phyloP scores from a whole-genome alignment of 1,140 invertebrate species.

The Acromyrmex charruanus region DNA sequence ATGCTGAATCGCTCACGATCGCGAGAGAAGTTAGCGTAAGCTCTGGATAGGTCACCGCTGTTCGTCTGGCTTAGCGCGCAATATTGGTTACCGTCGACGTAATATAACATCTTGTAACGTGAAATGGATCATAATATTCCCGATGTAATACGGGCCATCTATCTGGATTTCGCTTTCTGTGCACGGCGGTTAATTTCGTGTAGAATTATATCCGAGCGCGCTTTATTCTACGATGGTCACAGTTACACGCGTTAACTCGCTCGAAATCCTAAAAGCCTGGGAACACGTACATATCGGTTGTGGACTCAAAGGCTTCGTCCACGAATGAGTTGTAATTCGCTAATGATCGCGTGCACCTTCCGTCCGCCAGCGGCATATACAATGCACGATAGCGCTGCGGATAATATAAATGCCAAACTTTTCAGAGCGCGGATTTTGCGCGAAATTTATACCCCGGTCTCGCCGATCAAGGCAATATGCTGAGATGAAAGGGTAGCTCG shows the following conservation, averaged over 20 bases:
- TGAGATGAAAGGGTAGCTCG: constrained; percentile 42
- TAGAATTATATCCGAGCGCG: constrained; percentile 62
- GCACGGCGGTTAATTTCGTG: constrained; percentile 72
- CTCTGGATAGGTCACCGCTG: constrained; percentile 62
- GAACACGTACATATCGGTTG: constrained; percentile 2
- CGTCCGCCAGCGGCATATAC: background rate
- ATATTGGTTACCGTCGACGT: constrained; percentile 76
- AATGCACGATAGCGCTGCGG: background rate
- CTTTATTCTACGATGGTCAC: constrained; percentile 53
- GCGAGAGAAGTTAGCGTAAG: constrained; percentile 69
- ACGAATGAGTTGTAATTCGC: constrained; percentile 42
- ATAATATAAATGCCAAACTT: constrained; percentile 60
- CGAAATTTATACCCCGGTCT: constrained; percentile 49
- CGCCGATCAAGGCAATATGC: constrained; percentile 56
- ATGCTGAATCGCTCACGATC: constrained; percentile 71
- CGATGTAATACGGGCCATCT: constrained; percentile 75
- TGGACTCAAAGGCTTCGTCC: constrained; percentile 24
- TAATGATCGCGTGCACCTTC: constrained; percentile 41
- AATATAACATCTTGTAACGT: constrained; percentile 78
- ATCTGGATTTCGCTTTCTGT: constrained; percentile 73
- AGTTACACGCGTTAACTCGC: constrained; percentile 35
- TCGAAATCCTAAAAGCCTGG: constrained; percentile 28
- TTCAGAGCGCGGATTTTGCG: constrained; percentile 43
- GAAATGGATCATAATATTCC: constrained; percentile 79
- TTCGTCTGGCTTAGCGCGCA: constrained; percentile 78